Conservation (phyloP, 2,797 vertebrate genomes). For the Enoplosus armatus region DNA sequence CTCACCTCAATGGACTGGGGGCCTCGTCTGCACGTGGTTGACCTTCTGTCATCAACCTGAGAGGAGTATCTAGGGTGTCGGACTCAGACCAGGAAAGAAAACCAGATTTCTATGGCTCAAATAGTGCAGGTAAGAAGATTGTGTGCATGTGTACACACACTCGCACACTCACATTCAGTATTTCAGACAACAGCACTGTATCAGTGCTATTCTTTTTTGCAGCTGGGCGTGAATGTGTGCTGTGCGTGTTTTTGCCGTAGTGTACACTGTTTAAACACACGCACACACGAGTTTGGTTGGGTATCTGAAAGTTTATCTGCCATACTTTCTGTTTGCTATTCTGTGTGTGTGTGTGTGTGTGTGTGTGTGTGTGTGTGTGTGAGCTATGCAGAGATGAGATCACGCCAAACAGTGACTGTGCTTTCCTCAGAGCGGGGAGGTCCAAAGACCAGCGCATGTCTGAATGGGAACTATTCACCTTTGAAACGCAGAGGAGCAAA, state of each 20-base stretch:
- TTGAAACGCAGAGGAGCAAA: slow-evolving; percentile 51
- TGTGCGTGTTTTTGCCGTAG: neutral
- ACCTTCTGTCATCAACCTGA: slow-evolving; percentile 63
- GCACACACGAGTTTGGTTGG: neutral
- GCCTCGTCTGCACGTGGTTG: slow-evolving; percentile 50
- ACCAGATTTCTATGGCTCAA: slow-evolving; percentile 24
- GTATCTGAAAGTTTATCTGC: slow-evolving; percentile 12
- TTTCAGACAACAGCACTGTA: slow-evolving; percentile 4
- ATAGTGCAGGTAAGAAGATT: slow-evolving; percentile 58
- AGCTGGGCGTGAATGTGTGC: slow-evolving; percentile 40
- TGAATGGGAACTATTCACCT: slow-evolving; percentile 69
- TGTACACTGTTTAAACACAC: slow-evolving; percentile 26
- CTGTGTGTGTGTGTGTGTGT: slow-evolving; percentile 23
- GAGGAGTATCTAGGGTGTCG: slow-evolving; percentile 15
- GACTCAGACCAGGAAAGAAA: slow-evolving; percentile 24
- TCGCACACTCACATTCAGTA: rapidly evolving
- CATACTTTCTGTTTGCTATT: slow-evolving; percentile 32
- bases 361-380: slow-evolving; percentile 15
- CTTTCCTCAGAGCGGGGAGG: slow-evolving; percentile 34
- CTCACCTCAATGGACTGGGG: slow-evolving; percentile 68
- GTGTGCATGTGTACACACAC: neutral
- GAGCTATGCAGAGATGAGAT: slow-evolving; percentile 70
- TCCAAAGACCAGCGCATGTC: slow-evolving; percentile 40
- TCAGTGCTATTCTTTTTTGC: slow-evolving; percentile 2
- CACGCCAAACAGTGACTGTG: slow-evolving; percentile 60